Percentiles rank a stretch among this genome's conserved stretches.
Conservation (phyloP, 2,113 vertebrate species). For the Eudyptes chrysolophus region DNA sequence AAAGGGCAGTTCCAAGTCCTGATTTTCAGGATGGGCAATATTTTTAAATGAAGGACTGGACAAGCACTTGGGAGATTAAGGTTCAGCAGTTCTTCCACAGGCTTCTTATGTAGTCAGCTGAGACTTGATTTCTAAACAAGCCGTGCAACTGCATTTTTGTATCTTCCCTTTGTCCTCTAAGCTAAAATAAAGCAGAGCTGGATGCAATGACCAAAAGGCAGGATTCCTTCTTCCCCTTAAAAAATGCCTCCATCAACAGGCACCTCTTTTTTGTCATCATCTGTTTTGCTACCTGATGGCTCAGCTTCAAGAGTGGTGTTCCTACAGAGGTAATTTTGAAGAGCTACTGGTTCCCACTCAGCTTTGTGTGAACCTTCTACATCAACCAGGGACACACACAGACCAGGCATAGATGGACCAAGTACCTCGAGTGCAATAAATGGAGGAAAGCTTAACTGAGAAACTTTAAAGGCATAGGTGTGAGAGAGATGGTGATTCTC, state of each 20-base stretch:
- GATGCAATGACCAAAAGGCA: not conserved
- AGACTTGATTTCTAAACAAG: not conserved
- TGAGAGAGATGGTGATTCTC: not conserved
- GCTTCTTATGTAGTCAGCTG: not conserved
- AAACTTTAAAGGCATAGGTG: not conserved
- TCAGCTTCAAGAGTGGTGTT: not conserved
- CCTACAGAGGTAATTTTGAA: too few relatives aligned
- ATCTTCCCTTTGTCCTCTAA: not conserved
- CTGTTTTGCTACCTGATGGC: not conserved
- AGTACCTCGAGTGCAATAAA: not conserved
- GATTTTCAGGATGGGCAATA: slow-evolving; percentile 18
- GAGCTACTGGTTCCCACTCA: not conserved
- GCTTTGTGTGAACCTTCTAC: not conserved
- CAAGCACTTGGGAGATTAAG: not conserved
- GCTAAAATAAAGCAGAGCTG: not conserved
- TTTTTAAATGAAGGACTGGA: slow-evolving; percentile 3
- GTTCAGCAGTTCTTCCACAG: not conserved
- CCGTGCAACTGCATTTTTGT: not conserved
- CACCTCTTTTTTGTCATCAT: not conserved
- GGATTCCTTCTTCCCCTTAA: not conserved
- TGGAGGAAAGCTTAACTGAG: not conserved
- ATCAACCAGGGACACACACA: not conserved
- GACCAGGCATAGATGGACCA: not conserved
- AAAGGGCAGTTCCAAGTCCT: not conserved
- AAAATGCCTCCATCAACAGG: not conserved